Percentiles rank a stretch among this genome's conserved stretches.
phyloP scores from a whole-genome alignment of 2,888 invertebrate genomes.

The Byasa hedistus region DNA sequence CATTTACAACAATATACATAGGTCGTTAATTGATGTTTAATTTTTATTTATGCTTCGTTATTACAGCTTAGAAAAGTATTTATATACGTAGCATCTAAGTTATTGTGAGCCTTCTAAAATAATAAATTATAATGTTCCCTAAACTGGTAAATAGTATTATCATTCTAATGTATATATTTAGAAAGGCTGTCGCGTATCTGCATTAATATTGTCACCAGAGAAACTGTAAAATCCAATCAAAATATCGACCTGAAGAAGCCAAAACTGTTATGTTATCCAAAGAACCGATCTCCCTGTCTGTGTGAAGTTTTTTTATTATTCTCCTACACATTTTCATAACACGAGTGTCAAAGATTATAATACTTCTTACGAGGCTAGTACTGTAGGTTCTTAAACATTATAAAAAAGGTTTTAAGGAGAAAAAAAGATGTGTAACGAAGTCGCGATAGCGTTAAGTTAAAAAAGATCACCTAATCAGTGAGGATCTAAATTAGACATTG shows the following conservation, averaged over 20 bases:
- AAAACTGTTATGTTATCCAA: conserved; percentile 17
- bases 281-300: conserved; percentile 25
- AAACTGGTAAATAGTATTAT: conserved; percentile 13
- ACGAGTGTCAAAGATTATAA: conserved; percentile 6
- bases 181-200: conserved; percentile 30
- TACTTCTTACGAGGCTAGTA: conserved; percentile 23
- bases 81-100: conserved; percentile 28
- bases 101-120: conserved; percentile 20
- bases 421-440: conserved; percentile 30
- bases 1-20: neutral
- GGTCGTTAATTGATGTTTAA: neutral
- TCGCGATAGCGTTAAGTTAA: conserved; percentile 30
- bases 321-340: conserved; percentile 3
- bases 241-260: neutral
- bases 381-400: conserved; percentile 17
- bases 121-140: conserved; percentile 16
- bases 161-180: conserved; percentile 13
- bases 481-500: conserved; percentile 32
- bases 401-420: conserved; percentile 4
- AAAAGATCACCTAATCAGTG: conserved; percentile 31
- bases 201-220: neutral
- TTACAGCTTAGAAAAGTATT: conserved; percentile 27
- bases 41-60: conserved; percentile 29
- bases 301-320: conserved; percentile 16
- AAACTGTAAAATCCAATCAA: neutral